Base-by-base conservation (phyloP, 2,797 vertebrate genomes). In the Oreortyx pictus region DNA sequence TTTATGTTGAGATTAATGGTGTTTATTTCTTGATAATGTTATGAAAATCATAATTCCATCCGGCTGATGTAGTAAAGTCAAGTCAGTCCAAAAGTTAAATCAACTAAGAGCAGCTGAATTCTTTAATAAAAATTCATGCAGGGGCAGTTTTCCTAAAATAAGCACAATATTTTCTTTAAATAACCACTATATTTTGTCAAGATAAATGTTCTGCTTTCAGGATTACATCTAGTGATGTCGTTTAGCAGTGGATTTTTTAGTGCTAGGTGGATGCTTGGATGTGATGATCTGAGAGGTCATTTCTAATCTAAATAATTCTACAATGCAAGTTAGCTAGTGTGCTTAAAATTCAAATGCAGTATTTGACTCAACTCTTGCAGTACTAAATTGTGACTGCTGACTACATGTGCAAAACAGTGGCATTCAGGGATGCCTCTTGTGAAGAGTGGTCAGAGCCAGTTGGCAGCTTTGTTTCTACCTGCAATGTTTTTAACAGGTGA, bases 11-110 rank as follows among this genome's bases (percentile, higher is more conserved):
- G 33, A 27, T 39, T 66, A 72, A 61, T 68, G 66, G 31, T 83
- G 72, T 95, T 91, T 92, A 72, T 82, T 84, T 91, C 88, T 90
- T 85, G 57, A 61, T 82, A 37, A 6, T 14, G 39, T 70, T 65
- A 86, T 5, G 17, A 77, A 85, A 83, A 62, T 80, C 41, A 39
- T 74, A 64, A 82, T 92, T 93, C 81, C 49, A 82, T 71, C 20
- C 75, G 64, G 11, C 47, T 93, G 65, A 88, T 79, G 64, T 52
- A 77, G 39, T 82, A 47, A 50, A 13, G 13, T 72, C 4, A 31
- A 35, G 6, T 76, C 54, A 75, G 62, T 93, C 88, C 78, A 94
- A 91, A 90, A 93, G 60, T 71, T 67, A 61, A 65, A 60, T 82
- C 56, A 44, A 7, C 20, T 61, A 64, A 88, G 14, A 72, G 7